phyloP scores from a whole-genome alignment of 2,797 vertebrate species.

The Bryconaethiops microstoma region DNA sequence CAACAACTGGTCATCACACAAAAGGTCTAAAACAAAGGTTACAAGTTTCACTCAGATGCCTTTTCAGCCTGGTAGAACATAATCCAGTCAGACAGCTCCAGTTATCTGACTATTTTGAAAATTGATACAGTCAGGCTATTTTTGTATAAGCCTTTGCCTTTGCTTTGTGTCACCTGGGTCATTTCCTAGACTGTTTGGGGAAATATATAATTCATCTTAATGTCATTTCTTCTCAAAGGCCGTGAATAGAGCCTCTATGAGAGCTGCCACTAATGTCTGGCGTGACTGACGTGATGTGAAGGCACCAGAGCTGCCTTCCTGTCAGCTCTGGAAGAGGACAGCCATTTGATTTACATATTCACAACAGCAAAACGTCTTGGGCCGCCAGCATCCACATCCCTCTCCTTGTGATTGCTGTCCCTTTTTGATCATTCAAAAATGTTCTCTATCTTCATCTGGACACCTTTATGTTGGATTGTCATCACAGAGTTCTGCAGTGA shows the following conservation, averaged over 20 bases:
- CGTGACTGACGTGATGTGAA: slow-evolving; percentile 24
- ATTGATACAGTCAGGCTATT: slow-evolving; percentile 1
- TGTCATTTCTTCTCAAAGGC: slow-evolving; percentile 26
- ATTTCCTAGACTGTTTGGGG: slow-evolving; percentile 22
- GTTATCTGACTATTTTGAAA: slow-evolving; percentile 4
- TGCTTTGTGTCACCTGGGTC: slow-evolving; percentile 27
- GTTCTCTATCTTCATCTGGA: slow-evolving; percentile 78
- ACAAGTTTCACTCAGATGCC: neutral
- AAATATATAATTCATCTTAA: slow-evolving; percentile 40
- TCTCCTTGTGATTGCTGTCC: slow-evolving; percentile 58
- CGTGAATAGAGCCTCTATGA: slow-evolving; percentile 20
- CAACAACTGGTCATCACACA: neutral
- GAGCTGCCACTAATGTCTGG: slow-evolving; percentile 32
- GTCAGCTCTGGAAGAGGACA: neutral
- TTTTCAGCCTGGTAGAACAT: neutral
- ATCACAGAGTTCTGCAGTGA: slow-evolving; percentile 84
- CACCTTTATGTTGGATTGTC: slow-evolving; percentile 81
- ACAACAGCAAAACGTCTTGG: slow-evolving; percentile 11
- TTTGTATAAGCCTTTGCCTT: slow-evolving; percentile 25
- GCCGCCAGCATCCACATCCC: slow-evolving; percentile 5
- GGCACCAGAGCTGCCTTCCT: neutral
- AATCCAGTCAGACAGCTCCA: neutral
- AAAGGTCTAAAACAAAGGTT: slow-evolving; percentile 9
- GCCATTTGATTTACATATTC: slow-evolving; percentile 17
- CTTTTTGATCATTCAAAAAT: slow-evolving; percentile 76